Conservation (phyloP, 2,888 invertebrate species). For the Nyleta sp. region DNA sequence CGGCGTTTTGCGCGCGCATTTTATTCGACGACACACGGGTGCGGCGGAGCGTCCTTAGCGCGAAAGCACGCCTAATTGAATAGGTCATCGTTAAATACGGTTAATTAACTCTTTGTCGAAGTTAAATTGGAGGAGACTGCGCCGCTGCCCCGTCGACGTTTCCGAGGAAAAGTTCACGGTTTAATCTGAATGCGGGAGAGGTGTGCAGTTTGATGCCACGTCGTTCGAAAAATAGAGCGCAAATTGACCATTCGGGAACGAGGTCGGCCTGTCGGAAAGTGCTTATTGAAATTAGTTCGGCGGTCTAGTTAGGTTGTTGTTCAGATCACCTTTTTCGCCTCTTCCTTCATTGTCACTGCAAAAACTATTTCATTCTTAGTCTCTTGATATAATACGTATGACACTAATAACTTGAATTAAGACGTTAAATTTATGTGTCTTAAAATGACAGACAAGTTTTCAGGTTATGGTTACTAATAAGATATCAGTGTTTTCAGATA, state of each 20-base stretch:
- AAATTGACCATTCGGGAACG: conserved; percentile 24
- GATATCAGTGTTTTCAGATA: no score
- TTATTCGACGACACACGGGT: no score
- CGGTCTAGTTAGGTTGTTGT: background rate
- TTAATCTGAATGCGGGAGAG: conserved; percentile 26
- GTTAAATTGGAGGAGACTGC: conserved; percentile 35
- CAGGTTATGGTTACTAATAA: no score
- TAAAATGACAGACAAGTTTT: no score
- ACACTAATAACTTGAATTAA: no score
- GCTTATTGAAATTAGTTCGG: conserved; percentile 13
- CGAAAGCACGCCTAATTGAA: conserved; percentile 40
- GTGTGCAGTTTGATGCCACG: conserved; percentile 13
- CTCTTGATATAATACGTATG: no score
- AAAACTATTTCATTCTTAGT: no score
- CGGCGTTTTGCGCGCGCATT: no score
- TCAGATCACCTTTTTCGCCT: no score
- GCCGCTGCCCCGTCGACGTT: background rate
- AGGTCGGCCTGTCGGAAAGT: background rate
- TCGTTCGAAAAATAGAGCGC: conserved; percentile 14
- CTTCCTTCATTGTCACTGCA: no score
- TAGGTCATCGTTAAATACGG: conserved; percentile 44
- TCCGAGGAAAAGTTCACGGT: conserved; percentile 23
- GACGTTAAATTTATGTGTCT: no score
- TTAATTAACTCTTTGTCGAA: conserved; percentile 53
- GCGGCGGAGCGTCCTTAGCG: no score